Evolutionary conservation across 2,797 vertebrate genomes (phyloP).

Genomic region (Aphelocoma californica): DNA sequence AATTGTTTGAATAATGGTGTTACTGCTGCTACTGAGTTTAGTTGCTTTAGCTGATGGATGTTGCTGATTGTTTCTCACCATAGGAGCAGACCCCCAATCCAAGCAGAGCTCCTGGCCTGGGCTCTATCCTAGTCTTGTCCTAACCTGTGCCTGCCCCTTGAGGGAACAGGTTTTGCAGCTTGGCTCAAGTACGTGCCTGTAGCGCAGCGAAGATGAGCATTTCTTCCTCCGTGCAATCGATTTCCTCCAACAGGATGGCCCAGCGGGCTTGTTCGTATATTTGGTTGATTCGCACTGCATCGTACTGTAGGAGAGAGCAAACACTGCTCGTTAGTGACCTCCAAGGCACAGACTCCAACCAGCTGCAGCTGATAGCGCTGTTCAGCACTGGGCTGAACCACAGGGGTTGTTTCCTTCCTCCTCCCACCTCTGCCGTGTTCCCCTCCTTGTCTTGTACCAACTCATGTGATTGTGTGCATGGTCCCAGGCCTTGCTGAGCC

Average conservation of each 20-base stretch:
- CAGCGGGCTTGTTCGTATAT: constrained; percentile 98
- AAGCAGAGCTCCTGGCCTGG: neutral
- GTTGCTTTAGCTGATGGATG: neutral
- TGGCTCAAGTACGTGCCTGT: constrained; percentile 80
- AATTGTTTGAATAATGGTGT: neutral
- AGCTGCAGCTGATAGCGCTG: neutral
- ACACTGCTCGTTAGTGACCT: neutral
- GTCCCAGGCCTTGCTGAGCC: neutral
- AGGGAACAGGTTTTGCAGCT: constrained; percentile 20
- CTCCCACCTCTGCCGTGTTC: neutral
- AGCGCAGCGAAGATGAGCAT: constrained; percentile 97
- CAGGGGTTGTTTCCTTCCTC: neutral
- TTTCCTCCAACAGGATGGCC: constrained; percentile 93
- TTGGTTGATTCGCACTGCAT: constrained; percentile 93
- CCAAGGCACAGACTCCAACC: neutral
- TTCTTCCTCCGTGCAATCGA: constrained; percentile 97
- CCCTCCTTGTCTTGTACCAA: neutral
- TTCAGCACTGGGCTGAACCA: neutral
- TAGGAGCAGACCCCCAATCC: neutral
- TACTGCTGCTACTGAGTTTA: neutral
- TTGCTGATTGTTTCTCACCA: neutral
- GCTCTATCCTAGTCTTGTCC: neutral
- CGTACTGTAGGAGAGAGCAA: constrained; percentile 81
- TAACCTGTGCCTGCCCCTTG: neutral
- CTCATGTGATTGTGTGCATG: neutral